Base-by-base conservation (phyloP, 2,888 invertebrate species). In the Acrobeloides nanus region DNA sequence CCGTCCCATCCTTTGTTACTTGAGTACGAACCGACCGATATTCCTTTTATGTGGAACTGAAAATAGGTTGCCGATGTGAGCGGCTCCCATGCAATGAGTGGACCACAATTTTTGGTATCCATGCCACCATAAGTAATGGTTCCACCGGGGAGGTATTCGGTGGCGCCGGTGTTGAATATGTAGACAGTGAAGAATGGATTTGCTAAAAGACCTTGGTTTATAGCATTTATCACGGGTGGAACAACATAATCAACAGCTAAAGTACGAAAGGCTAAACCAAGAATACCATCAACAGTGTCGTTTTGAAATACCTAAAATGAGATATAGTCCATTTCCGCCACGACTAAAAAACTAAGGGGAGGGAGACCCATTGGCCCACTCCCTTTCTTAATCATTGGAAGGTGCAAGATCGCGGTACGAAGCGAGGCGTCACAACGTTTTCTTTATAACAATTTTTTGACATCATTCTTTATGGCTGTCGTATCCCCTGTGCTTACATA, bases 171-270 rank as follows among this genome's bases (percentile, higher is more conserved):
- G 34, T 62, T 53, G 38, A 54, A 53, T 41, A 61, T 55, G 33
- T 53, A 64, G 42, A 64, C 64, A 37, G 62, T 61, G 62, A 62
- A 64, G 12, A 64, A 34, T 27, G 62, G 61, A 39, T 54, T 48
- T 38, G 59, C 58, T 26, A 62, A 60, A 27, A 64, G 61, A 21
- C 50, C 48, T 33, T 62, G 61, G 40, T 54, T 50, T 45, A 64
- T 81, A 86, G 95, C 87, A 74, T 84, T 85, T 77, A 92, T 84
- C 76, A 97, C 90, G 42, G 90, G 87, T 76, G 63, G 61, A 15
- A 50, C 52, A 46, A 63, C 48, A 39, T 53, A 46, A 46, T 62
- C 60, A 37, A 63, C 63, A 15, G 61, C 61, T 27, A 63, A 50
- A 12, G 55, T 51, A 32, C 52, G 33, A 53, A 61, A 61, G 3